A percentile compares a stretch with the other conserved stretches of the same genome.
Evolutionary conservation across 2,888 invertebrate species (phyloP).

Genomic region (Drosophila koepferae): DNA sequence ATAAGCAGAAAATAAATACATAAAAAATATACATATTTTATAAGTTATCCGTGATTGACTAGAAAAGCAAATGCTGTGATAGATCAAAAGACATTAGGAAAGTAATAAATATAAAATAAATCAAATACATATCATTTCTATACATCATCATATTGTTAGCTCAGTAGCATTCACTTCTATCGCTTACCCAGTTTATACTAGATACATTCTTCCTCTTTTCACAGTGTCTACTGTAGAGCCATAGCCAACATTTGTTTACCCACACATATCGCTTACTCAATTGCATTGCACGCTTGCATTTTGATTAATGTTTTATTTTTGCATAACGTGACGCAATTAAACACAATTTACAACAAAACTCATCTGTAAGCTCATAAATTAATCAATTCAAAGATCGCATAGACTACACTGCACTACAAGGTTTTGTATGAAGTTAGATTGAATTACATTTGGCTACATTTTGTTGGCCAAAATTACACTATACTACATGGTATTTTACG

Average conservation of each 20-base stretch:
- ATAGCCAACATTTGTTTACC: neutral
- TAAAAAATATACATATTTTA: neutral
- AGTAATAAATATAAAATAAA: neutral
- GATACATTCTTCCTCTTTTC: neutral
- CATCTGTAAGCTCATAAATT: conserved; percentile 55
- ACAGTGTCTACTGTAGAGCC: conserved; percentile 4
- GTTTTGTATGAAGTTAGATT: neutral
- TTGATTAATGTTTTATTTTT: conserved; percentile 19
- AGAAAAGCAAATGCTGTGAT: neutral
- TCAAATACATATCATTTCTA: neutral
- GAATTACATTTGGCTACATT: no score
- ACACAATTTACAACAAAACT: conserved; percentile 44
- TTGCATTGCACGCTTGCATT: conserved; percentile 22
- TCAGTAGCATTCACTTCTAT: neutral
- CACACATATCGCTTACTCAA: neutral
- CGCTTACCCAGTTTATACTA: neutral
- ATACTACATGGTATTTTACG: neutral
- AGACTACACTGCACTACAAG: neutral
- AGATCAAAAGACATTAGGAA: neutral
- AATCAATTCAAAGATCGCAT: conserved; percentile 18
- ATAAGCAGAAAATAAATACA: conserved; percentile 2
- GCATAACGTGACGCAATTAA: conserved; percentile 55
- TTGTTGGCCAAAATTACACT: neutral
- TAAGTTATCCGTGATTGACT: neutral
- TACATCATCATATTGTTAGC: neutral